Base-by-base conservation (phyloP, 2,113 vertebrate species). In the Picathartes gymnocephalus region DNA sequence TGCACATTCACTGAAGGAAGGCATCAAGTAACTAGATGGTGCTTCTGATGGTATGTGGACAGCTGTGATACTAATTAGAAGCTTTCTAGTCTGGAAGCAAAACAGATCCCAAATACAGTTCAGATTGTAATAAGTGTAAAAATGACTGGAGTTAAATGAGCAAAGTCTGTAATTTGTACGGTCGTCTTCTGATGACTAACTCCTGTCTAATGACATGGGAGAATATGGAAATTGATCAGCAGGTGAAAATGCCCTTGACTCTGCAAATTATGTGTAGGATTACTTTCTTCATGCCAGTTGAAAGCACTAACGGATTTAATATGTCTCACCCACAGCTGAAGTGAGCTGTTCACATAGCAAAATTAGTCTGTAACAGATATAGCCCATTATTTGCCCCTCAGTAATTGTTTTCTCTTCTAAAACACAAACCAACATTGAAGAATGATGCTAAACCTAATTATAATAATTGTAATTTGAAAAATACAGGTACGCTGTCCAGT, bases 181-280 rank as follows among this genome's bases (percentile, higher is more conserved):
- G 77, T 83, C 39, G 18, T 96, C 93, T 97, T 97, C 97, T 97
- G 92, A 95, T 96, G 96, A 90, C 93, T 97, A 69, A 71, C 78
- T 98, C 56, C 81, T 89, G 73, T 94, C 92, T 97, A 96, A 97
- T 97, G 96, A 97, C 91, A 96, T 64, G 96, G 94, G 94, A 96
- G 97, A 98, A 95, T 97, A 97, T 97, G 95, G 96, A 98, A 98
- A 98, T 97, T 96, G 97, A 95, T 98, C 97, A 98, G 94, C 96
- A 97, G 96, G 95, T 98, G 95, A 98, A 97, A 98, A 98, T 98
- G 96, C 92, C 98, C 96, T 97, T 98, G 96, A 97, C 97, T 98
- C 92, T 85, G 81, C 88, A 97, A 97, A 98, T 98, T 97, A 97
- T 95, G 81, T 97, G 95, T 94, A 86, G 92, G 90, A 96, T 96